Conservation (phyloP, 2,888 invertebrate genomes). For the Cheilosia soror region DNA sequence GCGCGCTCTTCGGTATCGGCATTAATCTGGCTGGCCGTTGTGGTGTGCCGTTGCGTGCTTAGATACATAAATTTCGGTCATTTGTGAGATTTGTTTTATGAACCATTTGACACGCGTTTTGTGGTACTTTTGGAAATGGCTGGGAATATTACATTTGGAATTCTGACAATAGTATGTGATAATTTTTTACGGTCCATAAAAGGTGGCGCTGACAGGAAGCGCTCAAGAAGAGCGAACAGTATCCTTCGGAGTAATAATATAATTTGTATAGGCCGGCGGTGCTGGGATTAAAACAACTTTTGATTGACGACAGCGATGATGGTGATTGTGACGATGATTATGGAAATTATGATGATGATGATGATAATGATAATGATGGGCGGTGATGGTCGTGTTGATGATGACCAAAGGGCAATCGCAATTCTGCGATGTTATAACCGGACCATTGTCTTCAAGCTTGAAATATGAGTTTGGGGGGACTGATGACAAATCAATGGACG, state of each 20-base stretch:
- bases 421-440: neutral
- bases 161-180: slow-evolving; percentile 55
- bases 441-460: neutral
- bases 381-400: neutral
- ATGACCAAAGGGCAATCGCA: slow-evolving; percentile 36
- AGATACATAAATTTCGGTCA: slow-evolving; percentile 68
- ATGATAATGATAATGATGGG: neutral
- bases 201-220: slow-evolving; percentile 54
- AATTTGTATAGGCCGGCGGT: slow-evolving; percentile 28
- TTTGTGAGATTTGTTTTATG: slow-evolving; percentile 74
- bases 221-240: slow-evolving; percentile 9
- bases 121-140: slow-evolving; percentile 68
- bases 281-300: slow-evolving; percentile 52
- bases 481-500: slow-evolving; percentile 56
- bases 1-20: neutral
- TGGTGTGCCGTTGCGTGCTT: slow-evolving; percentile 60
- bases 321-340: slow-evolving; percentile 40
- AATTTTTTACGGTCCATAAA: slow-evolving; percentile 70
- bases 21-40: neutral
- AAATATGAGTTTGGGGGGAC: neutral
- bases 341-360: slow-evolving; percentile 33
- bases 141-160: slow-evolving; percentile 59
- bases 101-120: slow-evolving; percentile 74
- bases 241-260: slow-evolving; percentile 47
- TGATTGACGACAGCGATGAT: slow-evolving; percentile 56